These are phyloP conservation scores for Galerucella calmariensis DNA, from an alignment of 2,888 invertebrate species.

Conservation along the genomic window DNA sequence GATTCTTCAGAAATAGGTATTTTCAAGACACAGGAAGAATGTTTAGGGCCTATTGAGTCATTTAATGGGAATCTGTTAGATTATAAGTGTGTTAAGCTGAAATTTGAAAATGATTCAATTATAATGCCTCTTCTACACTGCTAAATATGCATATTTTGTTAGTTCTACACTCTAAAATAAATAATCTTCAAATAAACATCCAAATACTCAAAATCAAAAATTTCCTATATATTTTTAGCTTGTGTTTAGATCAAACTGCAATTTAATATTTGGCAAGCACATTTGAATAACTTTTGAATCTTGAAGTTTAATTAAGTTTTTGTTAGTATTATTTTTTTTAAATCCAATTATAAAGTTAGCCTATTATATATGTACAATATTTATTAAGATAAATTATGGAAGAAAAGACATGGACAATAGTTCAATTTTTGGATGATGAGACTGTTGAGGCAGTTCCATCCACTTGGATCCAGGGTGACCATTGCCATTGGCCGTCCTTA, in stretches of 20 bases:
- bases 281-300: not conserved
- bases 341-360: not conserved
- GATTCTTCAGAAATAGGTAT: conserved; percentile 32
- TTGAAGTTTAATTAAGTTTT: conserved; percentile 1
- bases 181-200: no score
- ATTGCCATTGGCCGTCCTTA: conserved; percentile 36
- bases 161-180: not conserved
- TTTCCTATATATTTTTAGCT: not conserved
- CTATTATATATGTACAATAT: no score
- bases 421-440: conserved; percentile 24
- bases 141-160: no score
- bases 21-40: conserved; percentile 12
- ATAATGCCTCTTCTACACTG: conserved; percentile 31
- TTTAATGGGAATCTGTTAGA: conserved; percentile 18
- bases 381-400: conserved; percentile 1
- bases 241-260: no score
- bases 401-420: conserved; percentile 28
- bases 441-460: conserved; percentile 24
- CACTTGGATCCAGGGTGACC: conserved; percentile 25
- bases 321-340: not conserved
- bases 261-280: not conserved
- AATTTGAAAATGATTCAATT: conserved; percentile 28
- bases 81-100: conserved; percentile 30
- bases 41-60: conserved; percentile 26
- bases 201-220: not conserved